Evolutionary conservation across 1,140 invertebrate genomes (phyloP).

Genomic region (Psilanteris sp.): DNA sequence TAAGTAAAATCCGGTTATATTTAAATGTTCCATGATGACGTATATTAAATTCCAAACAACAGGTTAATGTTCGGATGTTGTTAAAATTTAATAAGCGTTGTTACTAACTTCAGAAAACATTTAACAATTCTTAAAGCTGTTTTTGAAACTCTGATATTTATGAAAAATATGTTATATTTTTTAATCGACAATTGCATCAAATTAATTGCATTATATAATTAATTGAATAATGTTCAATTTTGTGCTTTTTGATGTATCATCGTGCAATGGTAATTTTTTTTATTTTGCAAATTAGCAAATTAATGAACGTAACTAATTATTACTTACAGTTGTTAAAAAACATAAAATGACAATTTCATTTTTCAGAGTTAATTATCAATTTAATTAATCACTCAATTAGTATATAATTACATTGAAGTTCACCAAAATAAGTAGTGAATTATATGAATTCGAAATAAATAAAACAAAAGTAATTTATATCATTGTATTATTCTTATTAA

Average conservation of each 20-base stretch:
- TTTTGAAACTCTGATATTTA: background rate
- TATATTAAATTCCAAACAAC: no score
- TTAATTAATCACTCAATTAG: background rate
- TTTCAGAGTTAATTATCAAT: constrained; percentile 3
- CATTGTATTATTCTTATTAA: no score
- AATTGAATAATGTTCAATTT: no score
- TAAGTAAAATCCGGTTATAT: constrained; percentile 61
- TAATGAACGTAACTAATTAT: constrained; percentile 3
- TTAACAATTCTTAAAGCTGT: background rate
- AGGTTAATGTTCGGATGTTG: no score
- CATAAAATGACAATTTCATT: constrained; percentile 7
- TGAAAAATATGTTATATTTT: no score
- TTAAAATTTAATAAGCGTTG: no score
- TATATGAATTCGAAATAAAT: no score
- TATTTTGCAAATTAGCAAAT: constrained; percentile 1
- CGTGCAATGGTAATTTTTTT: constrained; percentile 11
- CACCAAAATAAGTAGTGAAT: no score
- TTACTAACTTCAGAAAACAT: constrained; percentile 1
- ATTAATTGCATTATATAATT: no score
- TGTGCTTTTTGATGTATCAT: constrained; percentile 1
- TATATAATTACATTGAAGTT: constrained; percentile 3
- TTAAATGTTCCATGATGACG: constrained; percentile 69
- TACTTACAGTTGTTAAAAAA: background rate
- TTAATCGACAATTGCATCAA: no score
- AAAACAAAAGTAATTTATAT: no score